Base-by-base conservation (phyloP, 2,888 invertebrate species). In the Lapara coniferarum region DNA sequence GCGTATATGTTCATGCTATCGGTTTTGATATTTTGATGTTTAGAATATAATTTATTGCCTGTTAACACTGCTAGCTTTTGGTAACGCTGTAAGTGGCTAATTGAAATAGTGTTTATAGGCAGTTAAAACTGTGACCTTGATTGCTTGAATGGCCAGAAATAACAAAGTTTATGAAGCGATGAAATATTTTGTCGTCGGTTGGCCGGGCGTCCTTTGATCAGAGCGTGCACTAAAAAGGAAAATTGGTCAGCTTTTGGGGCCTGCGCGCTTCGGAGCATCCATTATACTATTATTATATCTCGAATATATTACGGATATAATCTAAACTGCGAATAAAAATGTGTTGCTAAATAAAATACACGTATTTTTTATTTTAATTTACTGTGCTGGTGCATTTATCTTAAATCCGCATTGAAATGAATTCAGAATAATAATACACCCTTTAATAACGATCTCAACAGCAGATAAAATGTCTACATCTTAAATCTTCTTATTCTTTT, bases 201-300 rank as follows among this genome's bases (percentile, higher is more conserved):
- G 83, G 78, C 68, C 80, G 81, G 73, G 72, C 82, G 77, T 76
- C 86, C 91, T 92, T 91, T 91, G 91, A 92, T 91, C 91, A 89
- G 76, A 77, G 83, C 84, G 86, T 81, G 85, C 84, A 84, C 85
- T 86, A 86, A 89, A 87, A 89, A 84, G 89, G 89, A 87, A 88
- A 90, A 90, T 90, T 89, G 87, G 89, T 85, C 82, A 84, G 85
- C 82, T 86, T 89, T 89, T 85, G 78, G 80, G 81, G 81, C 76
- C 77, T 75, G 74, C 81, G 81, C 79, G 81, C 80, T 78, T 85
- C 82, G 80, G 77, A 80, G 82, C 78, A 78, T 19, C 16, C 80
- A 80, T 81, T 73, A 57, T 70, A 67, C 67, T 74, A 71, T 74
- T 71, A 74, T 71, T 72, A 72, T 72, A 1, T 25, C 25, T 25